Conservation (phyloP, 2,888 invertebrate genomes). For the Xestia sexstrigata region DNA sequence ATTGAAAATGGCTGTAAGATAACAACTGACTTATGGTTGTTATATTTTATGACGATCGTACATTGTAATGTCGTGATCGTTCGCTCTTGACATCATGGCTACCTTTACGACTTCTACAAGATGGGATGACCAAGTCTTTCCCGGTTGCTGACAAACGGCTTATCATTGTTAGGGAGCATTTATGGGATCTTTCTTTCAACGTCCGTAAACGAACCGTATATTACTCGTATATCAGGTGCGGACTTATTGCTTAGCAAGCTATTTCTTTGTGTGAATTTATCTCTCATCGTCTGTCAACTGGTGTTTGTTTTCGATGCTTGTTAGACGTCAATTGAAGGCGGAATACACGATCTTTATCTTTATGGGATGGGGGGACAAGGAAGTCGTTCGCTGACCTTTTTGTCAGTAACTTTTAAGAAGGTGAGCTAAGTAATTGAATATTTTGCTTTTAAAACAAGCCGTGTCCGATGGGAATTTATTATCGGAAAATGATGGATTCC, state of each 20-base stretch:
- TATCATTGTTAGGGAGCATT: slow-evolving; percentile 9
- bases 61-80: not conserved
- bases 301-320: slow-evolving; percentile 27
- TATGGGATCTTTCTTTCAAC: not conserved
- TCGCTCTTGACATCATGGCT: not conserved
- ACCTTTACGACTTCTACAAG: slow-evolving; percentile 6
- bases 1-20: not conserved
- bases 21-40: not conserved
- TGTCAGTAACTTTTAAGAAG: slow-evolving; percentile 1
- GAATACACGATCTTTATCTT: slow-evolving; percentile 27
- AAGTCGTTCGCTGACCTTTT: slow-evolving; percentile 1
- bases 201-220: slow-evolving; percentile 26
- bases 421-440: not conserved
- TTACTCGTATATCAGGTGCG: slow-evolving; percentile 48
- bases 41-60: not conserved
- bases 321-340: slow-evolving; percentile 21
- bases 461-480: not conserved
- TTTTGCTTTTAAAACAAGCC: not conserved
- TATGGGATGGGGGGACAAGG: not conserved
- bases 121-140: not conserved
- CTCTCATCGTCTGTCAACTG: not conserved
- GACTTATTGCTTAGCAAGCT: slow-evolving; percentile 33
- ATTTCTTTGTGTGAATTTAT: slow-evolving; percentile 32
- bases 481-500: not conserved
- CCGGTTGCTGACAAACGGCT: slow-evolving; percentile 24